Percentiles rank a stretch among this genome's conserved stretches.
Evolutionary conservation across 2,888 invertebrate species (phyloP).

Genomic region (Smittia aterrima): DNA sequence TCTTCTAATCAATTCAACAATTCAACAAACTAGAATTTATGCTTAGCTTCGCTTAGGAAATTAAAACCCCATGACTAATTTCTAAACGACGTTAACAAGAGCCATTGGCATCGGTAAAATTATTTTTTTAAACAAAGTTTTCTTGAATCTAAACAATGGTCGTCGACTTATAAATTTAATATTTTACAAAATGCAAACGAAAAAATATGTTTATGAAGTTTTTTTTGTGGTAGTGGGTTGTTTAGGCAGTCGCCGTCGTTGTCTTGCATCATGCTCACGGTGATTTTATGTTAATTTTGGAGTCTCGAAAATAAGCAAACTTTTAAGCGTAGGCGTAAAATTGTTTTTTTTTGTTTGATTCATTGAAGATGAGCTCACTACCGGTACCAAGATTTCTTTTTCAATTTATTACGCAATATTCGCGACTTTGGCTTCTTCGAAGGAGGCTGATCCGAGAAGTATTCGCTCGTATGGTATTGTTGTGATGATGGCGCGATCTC

Average conservation of each 20-base stretch:
- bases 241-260: not conserved
- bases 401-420: slow-evolving; percentile 52
- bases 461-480: not conserved
- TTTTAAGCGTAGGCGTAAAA: slow-evolving; percentile 3
- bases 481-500: slow-evolving; percentile 27
- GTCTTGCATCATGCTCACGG: not conserved
- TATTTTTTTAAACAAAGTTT: too few species aligned
- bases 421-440: slow-evolving; percentile 50
- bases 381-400: slow-evolving; percentile 53
- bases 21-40: not conserved
- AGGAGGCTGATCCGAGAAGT: slow-evolving; percentile 43
- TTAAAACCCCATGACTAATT: not conserved
- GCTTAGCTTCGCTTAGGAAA: not conserved
- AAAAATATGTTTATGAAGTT: not conserved
- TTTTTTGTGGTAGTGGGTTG: not conserved
- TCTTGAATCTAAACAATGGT: not conserved
- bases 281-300: not conserved
- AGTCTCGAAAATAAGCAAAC: not conserved
- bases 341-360: not conserved
- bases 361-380: slow-evolving; percentile 45
- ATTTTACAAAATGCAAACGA: slow-evolving; percentile 29
- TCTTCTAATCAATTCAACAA: not conserved
- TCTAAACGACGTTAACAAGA: not conserved
- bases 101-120: not conserved
- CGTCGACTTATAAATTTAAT: not conserved